These are phyloP conservation scores for Ophioninae sp. DNA, from an alignment of 2,888 invertebrate species.

Conservation along the genomic window DNA sequence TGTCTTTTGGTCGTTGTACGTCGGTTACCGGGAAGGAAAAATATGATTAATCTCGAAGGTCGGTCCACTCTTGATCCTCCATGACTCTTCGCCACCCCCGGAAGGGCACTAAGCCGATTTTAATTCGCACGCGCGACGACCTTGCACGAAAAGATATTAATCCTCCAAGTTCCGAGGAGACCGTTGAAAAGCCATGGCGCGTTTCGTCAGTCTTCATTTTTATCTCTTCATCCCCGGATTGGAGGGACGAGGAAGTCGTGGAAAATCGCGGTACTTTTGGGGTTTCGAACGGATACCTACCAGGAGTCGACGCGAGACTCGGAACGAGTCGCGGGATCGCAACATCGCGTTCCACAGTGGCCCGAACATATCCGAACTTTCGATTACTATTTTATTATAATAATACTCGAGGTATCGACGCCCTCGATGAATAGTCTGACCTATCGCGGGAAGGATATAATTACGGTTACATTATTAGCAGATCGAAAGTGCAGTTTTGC, in stretches of 20 bases:
- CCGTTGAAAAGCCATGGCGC: not conserved
- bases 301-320: not conserved
- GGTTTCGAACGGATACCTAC: conserved; percentile 25
- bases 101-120: conserved; percentile 37
- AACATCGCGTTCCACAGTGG: not conserved
- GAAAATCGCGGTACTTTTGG: conserved; percentile 27
- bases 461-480: conserved; percentile 70
- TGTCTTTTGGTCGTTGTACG: too few species aligned
- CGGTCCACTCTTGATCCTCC: conserved; percentile 5
- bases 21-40: too few species aligned
- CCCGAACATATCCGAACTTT: not conserved
- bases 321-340: conserved; percentile 3
- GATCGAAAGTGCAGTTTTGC: conserved; percentile 25
- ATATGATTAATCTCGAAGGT: not conserved
- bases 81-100: not conserved
- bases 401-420: too few species aligned
- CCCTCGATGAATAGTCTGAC: not conserved
- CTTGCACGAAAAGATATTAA: conserved; percentile 28
- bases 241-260: conserved; percentile 4
- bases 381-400: too few species aligned
- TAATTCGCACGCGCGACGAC: conserved; percentile 17
- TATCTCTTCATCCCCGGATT: conserved; percentile 17
- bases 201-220: conserved; percentile 24
- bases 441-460: conserved; percentile 65
- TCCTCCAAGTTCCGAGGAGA: conserved; percentile 13